Evolutionary conservation across 2,797 vertebrate species (phyloP).

Genomic region (Staurois parvus): DNA sequence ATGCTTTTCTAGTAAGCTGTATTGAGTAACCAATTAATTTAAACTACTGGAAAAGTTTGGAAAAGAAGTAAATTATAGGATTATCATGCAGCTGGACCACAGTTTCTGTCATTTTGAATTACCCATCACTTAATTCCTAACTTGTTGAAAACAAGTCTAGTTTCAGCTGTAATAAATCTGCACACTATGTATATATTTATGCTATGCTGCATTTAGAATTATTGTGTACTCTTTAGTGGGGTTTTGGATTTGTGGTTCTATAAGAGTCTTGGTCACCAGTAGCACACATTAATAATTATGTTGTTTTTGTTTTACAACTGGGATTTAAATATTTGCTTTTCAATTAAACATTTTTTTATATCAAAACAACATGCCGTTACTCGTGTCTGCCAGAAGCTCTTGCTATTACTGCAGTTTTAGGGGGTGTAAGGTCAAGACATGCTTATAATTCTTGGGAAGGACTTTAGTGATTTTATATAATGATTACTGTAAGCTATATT

Average conservation of each 20-base stretch:
- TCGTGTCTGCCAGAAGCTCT: conserved; percentile 7
- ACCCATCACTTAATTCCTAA: not conserved
- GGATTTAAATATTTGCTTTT: conserved; percentile 34
- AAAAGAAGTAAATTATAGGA: too few relatives aligned
- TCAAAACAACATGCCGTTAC: not conserved
- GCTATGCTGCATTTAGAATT: not conserved
- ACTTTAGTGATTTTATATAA: conserved; percentile 27
- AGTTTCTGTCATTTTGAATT: too few relatives aligned
- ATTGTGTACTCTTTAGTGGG: not conserved
- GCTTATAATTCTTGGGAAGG: conserved; percentile 11
- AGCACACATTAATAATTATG: conserved; percentile 26
- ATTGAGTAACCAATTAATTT: too few relatives aligned
- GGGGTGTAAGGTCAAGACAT: conserved; percentile 18
- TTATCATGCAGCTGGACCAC: too few relatives aligned
- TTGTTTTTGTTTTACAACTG: conserved; percentile 27
- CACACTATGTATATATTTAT: not conserved
- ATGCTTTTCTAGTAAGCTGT: too few relatives aligned
- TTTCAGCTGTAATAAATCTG: not conserved
- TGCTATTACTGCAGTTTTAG: not conserved
- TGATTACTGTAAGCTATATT: conserved; percentile 40
- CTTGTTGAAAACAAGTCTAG: not conserved
- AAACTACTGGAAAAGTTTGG: too few relatives aligned
- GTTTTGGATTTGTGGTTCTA: not conserved
- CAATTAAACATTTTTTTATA: conserved; percentile 29
- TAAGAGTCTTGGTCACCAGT: not conserved